These are phyloP conservation scores for Acanthurus lineatus DNA, from an alignment of 2,797 vertebrate genomes.

Conservation along the genomic window DNA sequence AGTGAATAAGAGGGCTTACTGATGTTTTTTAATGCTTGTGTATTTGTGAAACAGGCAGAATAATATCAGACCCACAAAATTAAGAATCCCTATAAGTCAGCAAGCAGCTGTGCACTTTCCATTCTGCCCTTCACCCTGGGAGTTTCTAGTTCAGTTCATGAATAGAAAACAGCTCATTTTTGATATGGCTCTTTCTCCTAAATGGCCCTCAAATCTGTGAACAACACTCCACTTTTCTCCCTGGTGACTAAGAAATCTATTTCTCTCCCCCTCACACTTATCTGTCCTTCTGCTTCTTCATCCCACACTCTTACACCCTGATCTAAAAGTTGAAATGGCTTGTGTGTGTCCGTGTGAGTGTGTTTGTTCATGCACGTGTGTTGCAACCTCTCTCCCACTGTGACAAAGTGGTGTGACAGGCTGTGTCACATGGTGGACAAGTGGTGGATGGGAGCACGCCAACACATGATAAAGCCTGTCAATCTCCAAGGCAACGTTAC, in stretches of 20 bases:
- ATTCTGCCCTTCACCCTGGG: slow-evolving; percentile 57
- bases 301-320: slow-evolving; percentile 37
- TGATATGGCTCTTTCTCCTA: slow-evolving; percentile 67
- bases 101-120: slow-evolving; percentile 55
- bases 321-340: slow-evolving; percentile 60
- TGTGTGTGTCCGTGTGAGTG: slow-evolving; percentile 35
- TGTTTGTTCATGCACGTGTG: slow-evolving; percentile 4
- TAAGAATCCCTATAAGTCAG: slow-evolving; percentile 62
- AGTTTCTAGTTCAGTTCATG: slow-evolving; percentile 65
- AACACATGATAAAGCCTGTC: slow-evolving; percentile 76
- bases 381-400: slow-evolving; percentile 56
- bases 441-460: slow-evolving; percentile 64
- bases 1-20: slow-evolving; percentile 35
- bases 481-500: slow-evolving; percentile 63
- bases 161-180: slow-evolving; percentile 75
- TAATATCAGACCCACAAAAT: slow-evolving; percentile 62
- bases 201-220: slow-evolving; percentile 71
- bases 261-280: slow-evolving; percentile 49
- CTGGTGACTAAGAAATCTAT: slow-evolving; percentile 66
- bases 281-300: slow-evolving; percentile 44
- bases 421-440: slow-evolving; percentile 75
- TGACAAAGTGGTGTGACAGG: slow-evolving; percentile 80
- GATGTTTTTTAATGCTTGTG: slow-evolving; percentile 48
- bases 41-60: slow-evolving; percentile 7
- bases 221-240: slow-evolving; percentile 69